Conservation (phyloP, 2,797 vertebrate genomes). For the Euphonia xanthogaster region DNA sequence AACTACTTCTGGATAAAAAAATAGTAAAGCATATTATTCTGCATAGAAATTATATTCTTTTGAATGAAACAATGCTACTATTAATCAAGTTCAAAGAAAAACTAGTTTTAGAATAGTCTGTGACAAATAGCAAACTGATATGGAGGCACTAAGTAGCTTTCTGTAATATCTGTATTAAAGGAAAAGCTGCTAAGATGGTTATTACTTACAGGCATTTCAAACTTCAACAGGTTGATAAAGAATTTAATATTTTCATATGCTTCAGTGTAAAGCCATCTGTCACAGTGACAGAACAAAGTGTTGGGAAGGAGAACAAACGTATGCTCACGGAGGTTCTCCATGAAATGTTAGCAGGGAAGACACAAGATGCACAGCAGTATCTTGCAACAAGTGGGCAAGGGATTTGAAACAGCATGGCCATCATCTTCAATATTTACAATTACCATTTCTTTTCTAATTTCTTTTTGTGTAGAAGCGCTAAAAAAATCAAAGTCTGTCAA, state of each 20-base stretch:
- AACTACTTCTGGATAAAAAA: not conserved
- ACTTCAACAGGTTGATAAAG: conserved; percentile 58
- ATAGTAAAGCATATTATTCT: not conserved
- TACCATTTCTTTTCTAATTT: conserved; percentile 34
- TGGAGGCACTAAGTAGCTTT: not conserved
- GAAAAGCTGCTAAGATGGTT: not conserved
- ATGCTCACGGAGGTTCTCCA: conserved; percentile 66
- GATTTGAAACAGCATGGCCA: not conserved
- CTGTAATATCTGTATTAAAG: not conserved
- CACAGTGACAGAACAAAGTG: conserved; percentile 59
- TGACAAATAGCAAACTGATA: not conserved
- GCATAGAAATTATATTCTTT: not conserved
- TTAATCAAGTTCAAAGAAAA: not conserved
- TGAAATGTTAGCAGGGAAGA: conserved; percentile 42
- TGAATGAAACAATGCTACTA: not conserved
- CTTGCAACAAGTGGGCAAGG: conserved; percentile 15
- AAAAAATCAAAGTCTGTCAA: conserved; percentile 26
- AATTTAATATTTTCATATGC: conserved; percentile 77
- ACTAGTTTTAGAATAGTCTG: not conserved
- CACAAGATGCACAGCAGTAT: not conserved
- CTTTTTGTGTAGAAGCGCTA: not conserved
- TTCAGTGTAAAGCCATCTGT: conserved; percentile 75
- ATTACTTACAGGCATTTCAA: conserved; percentile 26
- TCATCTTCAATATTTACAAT: conserved; percentile 20
- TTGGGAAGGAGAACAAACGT: conserved; percentile 62